These are phyloP conservation scores for Mormoops blainvillei DNA, from an alignment of 2,113 vertebrate species.

Conservation along the genomic window DNA sequence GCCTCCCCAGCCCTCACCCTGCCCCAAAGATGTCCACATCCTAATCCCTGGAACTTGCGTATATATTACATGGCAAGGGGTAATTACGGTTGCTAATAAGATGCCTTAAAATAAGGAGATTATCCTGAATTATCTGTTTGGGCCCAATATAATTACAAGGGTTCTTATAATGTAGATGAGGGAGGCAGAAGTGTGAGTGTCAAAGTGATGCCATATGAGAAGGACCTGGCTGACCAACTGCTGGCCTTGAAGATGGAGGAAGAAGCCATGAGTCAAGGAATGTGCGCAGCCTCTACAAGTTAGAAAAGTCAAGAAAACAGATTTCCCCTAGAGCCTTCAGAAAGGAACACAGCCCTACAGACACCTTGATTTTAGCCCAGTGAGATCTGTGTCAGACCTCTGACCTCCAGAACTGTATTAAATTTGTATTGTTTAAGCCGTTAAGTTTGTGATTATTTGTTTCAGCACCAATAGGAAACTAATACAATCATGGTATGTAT, in stretches of 20 bases:
- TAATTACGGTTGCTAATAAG: not conserved
- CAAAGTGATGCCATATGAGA: not conserved
- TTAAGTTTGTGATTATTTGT: not conserved
- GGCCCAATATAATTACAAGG: not conserved
- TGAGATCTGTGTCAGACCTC: not conserved
- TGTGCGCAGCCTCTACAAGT: not conserved
- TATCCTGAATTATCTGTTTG: not conserved
- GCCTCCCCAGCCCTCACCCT: not conserved
- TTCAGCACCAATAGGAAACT: not conserved
- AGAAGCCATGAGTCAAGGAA: not conserved
- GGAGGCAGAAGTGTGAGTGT: not conserved
- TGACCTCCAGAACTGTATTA: not conserved
- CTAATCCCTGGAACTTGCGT: not conserved
- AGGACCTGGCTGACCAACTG: not conserved
- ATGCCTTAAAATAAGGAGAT: not conserved
- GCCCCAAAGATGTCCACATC: not conserved
- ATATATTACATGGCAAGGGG: not conserved
- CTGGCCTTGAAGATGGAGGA: not conserved
- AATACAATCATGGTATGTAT: not conserved
- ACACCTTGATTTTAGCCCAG: constrained; percentile 3
- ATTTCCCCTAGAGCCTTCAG: not conserved
- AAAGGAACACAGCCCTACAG: not conserved
- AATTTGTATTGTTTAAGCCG: not conserved
- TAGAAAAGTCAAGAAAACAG: not conserved
- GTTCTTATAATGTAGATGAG: not conserved